phyloP scores from a whole-genome alignment of 1,140 invertebrate genomes.

The Phymastichus coffea region DNA sequence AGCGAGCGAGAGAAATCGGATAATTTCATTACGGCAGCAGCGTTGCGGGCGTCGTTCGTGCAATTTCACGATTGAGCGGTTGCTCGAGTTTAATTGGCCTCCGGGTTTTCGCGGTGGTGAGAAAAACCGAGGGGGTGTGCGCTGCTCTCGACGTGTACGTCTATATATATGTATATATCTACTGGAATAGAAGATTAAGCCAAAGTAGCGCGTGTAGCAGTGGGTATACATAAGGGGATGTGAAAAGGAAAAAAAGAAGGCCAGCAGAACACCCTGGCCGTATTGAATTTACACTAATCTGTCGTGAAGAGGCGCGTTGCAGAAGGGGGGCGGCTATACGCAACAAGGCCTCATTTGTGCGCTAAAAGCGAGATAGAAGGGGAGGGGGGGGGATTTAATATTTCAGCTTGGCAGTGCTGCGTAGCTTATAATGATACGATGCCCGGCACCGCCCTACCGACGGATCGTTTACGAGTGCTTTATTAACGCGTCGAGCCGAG shows the following conservation, averaged over 20 bases:
- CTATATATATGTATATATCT: too few relatives aligned
- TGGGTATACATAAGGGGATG: not conserved
- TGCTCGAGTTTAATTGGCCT: conserved; percentile 26
- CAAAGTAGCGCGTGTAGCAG: too few relatives aligned
- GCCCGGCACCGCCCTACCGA: too few relatives aligned
- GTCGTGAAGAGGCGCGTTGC: conserved; percentile 27
- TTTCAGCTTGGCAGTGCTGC: too few relatives aligned
- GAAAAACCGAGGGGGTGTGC: conserved; percentile 15
- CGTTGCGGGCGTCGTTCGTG: not conserved
- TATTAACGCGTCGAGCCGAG: too few relatives aligned
- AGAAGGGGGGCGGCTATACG: conserved; percentile 28
- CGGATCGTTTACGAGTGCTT: too few relatives aligned
- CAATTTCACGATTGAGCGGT: conserved; percentile 17
- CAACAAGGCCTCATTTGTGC: conserved; percentile 22
- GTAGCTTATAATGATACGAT: too few relatives aligned
- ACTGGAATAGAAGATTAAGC: conserved; percentile 30
- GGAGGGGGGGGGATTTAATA: conserved; percentile 25
- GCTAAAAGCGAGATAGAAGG: too few relatives aligned
- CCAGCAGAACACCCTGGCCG: not conserved
- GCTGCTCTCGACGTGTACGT: not conserved
- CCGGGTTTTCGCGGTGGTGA: conserved; percentile 6
- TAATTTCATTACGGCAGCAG: conserved; percentile 16
- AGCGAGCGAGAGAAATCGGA: conserved; percentile 25
- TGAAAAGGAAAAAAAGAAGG: conserved; percentile 8
- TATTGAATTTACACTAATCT: conserved; percentile 30